Evolutionary conservation across 2,888 invertebrate genomes (phyloP).

Genomic region (Nemurella pictetii): DNA sequence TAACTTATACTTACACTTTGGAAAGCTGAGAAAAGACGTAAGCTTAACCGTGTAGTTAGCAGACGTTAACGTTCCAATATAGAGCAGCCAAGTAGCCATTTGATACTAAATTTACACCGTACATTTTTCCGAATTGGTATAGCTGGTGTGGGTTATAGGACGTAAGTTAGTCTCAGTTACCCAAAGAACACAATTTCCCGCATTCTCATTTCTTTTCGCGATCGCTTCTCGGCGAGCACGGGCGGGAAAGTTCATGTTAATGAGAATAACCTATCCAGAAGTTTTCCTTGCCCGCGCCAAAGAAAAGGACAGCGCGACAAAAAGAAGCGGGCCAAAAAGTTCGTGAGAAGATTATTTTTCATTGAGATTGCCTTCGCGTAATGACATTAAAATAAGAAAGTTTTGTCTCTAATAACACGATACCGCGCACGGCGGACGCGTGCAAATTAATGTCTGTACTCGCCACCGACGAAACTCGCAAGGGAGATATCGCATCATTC

Average conservation of each 20-base stretch:
- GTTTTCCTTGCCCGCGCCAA: neutral
- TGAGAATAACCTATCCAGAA: constrained; percentile 39
- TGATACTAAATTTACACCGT: constrained; percentile 33
- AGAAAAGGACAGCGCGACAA: neutral
- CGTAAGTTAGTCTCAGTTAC: neutral
- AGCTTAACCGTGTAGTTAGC: neutral
- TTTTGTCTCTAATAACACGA: neutral
- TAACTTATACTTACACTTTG: neutral
- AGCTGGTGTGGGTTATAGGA: neutral
- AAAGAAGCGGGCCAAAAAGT: neutral
- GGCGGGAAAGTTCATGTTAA: constrained; percentile 38
- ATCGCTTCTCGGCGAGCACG: neutral
- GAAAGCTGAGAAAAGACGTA: neutral
- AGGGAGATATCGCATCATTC: neutral
- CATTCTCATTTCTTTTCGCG: neutral
- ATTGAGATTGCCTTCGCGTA: neutral
- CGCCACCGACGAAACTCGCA: neutral
- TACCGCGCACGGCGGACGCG: neutral
- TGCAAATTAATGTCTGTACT: neutral
- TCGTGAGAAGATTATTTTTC: neutral
- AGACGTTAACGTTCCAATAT: neutral
- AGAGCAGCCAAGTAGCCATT: constrained; percentile 20
- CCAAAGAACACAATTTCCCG: neutral
- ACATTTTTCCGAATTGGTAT: constrained; percentile 25
- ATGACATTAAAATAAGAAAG: neutral